Evolutionary conservation across 2,797 vertebrate species (phyloP).

Genomic region (Neostethus bicornis): DNA sequence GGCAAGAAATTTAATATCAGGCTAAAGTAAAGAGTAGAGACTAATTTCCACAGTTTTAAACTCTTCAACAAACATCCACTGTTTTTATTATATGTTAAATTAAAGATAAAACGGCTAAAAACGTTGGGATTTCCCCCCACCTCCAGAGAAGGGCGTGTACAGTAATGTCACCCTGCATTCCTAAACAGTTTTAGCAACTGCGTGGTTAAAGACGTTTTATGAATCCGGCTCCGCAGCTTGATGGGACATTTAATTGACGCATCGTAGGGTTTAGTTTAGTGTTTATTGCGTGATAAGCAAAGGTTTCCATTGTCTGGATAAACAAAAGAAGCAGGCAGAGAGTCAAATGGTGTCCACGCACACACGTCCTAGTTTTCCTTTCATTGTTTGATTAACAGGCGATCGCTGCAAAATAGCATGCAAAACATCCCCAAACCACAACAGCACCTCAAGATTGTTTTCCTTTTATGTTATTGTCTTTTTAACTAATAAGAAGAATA

Average conservation of each 20-base stretch:
- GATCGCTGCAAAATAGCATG: slow-evolving; percentile 16
- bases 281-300: neutral
- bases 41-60: neutral
- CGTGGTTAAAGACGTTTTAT: neutral
- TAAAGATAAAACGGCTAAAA: neutral
- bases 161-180: neutral
- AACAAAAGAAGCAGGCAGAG: neutral
- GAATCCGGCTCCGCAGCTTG: neutral
- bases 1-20: slow-evolving; percentile 17
- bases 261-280: neutral
- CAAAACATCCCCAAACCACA: slow-evolving; percentile 2
- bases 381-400: slow-evolving; percentile 14
- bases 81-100: neutral
- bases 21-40: neutral
- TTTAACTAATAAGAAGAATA: slow-evolving; percentile 15
- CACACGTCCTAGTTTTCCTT: neutral
- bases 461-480: slow-evolving; percentile 12
- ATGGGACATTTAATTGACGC: neutral
- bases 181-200: neutral
- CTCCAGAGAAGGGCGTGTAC: slow-evolving; percentile 1
- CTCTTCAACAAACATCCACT: neutral
- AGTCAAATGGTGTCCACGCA: neutral
- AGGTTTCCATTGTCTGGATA: neutral
- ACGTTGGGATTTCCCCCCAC: neutral
- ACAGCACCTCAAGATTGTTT: slow-evolving; percentile 1